Conservation (phyloP, 2,888 invertebrate genomes). For the Blomia tropicalis region DNA sequence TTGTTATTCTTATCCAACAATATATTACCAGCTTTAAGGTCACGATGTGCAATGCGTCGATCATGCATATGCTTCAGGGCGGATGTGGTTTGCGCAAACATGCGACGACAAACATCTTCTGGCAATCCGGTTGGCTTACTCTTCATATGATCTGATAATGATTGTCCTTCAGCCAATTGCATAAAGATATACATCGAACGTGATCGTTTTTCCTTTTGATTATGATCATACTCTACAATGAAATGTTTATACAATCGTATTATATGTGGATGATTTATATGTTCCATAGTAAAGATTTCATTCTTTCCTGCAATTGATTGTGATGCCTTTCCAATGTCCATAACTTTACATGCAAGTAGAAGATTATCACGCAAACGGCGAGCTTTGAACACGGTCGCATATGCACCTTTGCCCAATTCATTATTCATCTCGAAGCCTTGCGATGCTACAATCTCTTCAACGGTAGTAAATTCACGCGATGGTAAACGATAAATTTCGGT, state of each 20-base stretch:
- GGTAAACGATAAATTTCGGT: slow-evolving; percentile 4
- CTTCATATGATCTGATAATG: neutral
- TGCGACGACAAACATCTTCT: neutral
- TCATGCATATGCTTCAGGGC: slow-evolving; percentile 10
- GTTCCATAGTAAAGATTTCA: slow-evolving; percentile 17
- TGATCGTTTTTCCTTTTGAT: neutral
- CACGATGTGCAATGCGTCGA: slow-evolving; percentile 12
- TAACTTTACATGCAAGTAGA: slow-evolving; percentile 8
- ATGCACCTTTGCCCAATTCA: neutral
- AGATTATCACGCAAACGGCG: neutral
- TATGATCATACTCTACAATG: neutral
- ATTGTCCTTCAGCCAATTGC: slow-evolving; percentile 12
- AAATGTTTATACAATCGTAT: slow-evolving; percentile 10
- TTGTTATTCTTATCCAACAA: neutral
- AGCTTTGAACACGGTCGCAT: neutral
- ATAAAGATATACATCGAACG: slow-evolving; percentile 10
- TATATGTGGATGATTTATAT: slow-evolving; percentile 19
- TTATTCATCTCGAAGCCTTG: neutral
- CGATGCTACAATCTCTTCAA: neutral
- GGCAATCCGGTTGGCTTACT: neutral
- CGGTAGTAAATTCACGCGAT: neutral
- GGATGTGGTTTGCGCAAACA: slow-evolving; percentile 10
- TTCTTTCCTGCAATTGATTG: neutral
- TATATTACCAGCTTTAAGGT: slow-evolving; percentile 18
- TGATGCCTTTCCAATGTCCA: neutral